phyloP scores from a whole-genome alignment of 2,113 vertebrate genomes.

The Ariopsis seemanni region DNA sequence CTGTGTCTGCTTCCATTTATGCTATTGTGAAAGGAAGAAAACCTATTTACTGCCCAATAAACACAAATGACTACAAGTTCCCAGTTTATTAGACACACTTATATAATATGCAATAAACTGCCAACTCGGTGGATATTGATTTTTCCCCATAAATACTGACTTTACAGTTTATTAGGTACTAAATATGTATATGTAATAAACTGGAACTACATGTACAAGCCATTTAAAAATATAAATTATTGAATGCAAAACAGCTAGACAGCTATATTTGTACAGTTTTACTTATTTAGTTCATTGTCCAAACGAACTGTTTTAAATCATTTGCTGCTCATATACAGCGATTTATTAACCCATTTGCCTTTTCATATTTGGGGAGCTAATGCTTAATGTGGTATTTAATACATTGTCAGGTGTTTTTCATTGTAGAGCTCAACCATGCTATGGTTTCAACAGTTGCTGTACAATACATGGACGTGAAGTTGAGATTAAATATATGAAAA shows the following conservation, averaged over 20 bases:
- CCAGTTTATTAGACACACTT: background rate
- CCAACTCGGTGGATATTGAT: background rate
- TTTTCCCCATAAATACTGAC: background rate
- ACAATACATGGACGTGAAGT: background rate
- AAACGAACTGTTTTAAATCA: background rate
- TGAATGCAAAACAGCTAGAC: background rate
- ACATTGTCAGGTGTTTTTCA: background rate
- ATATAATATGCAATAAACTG: background rate
- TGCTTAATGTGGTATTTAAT: background rate
- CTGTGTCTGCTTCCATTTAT: background rate
- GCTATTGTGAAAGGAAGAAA: background rate
- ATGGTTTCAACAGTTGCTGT: background rate
- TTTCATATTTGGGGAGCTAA: background rate
- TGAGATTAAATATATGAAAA: background rate
- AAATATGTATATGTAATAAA: background rate
- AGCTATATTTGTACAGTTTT: background rate
- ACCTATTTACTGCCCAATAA: background rate
- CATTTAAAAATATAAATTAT: background rate
- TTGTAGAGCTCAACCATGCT: too few relatives aligned
- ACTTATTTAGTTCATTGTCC: background rate
- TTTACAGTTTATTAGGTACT: background rate
- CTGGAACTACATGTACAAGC: background rate
- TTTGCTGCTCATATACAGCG: background rate
- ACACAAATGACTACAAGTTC: conserved; percentile 3
- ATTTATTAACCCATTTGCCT: background rate